Percentiles rank a stretch among this genome's conserved stretches.
Conservation (phyloP, 2,797 vertebrate species). For the Phalanger gymnotis region DNA sequence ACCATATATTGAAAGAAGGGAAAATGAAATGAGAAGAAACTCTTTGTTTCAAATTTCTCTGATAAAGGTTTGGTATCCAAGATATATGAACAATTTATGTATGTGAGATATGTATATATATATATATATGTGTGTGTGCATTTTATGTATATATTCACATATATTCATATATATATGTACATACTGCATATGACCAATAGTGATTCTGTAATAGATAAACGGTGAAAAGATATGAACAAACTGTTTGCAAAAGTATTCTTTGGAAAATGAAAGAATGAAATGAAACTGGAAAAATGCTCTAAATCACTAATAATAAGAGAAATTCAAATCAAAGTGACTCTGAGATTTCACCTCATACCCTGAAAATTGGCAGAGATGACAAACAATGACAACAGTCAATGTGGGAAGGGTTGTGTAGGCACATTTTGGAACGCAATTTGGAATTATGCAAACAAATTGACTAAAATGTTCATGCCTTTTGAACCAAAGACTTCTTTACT, state of each 20-base stretch:
- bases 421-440: too few species aligned
- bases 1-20: not conserved
- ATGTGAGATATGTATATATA: not conserved
- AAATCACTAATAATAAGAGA: not conserved
- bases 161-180: not conserved
- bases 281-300: not conserved
- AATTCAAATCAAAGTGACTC: not conserved
- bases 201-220: not conserved
- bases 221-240: not conserved
- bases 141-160: rapidly evolving
- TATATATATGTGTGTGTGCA: not conserved
- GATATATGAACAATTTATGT: not conserved
- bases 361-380: too few species aligned
- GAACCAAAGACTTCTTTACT: not conserved
- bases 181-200: not conserved
- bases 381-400: too few species aligned
- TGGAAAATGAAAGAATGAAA: not conserved
- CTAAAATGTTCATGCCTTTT: not conserved
- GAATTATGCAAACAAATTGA: too few species aligned
- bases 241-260: not conserved
- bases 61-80: not conserved
- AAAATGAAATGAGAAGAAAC: not conserved
- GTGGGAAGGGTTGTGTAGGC: too few species aligned
- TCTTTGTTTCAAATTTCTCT: not conserved
- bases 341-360: too few species aligned